phyloP scores from a whole-genome alignment of 2,797 vertebrate species.

The Echeneis naucrates region DNA sequence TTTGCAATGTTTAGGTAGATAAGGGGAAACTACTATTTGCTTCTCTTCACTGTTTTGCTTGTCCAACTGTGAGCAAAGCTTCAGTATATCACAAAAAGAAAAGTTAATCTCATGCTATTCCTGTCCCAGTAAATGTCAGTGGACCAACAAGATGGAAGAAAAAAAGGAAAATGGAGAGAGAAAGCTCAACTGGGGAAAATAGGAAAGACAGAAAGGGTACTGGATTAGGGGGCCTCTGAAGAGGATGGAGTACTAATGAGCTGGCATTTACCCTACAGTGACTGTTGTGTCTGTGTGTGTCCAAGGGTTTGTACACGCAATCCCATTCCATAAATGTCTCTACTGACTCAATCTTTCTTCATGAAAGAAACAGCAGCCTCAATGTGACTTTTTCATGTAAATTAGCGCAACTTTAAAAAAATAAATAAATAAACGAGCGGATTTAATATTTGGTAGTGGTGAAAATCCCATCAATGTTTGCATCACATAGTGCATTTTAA shows the following conservation, averaged over 20 bases:
- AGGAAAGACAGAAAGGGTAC: conserved; percentile 59
- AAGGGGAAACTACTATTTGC: neutral
- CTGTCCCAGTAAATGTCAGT: conserved; percentile 30
- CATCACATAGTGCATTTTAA: neutral
- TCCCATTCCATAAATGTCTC: conserved; percentile 57
- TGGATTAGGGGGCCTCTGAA: conserved; percentile 79
- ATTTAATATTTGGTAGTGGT: neutral
- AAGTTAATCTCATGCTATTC: conserved; percentile 14
- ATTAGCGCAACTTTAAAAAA: neutral
- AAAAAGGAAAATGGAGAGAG: conserved; percentile 31
- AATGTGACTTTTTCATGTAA: conserved; percentile 16
- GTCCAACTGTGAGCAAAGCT: conserved; percentile 41
- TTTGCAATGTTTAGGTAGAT: conserved; percentile 8
- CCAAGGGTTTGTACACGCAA: conserved; percentile 52
- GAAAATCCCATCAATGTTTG: neutral
- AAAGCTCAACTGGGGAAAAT: conserved; percentile 40
- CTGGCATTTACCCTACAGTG: conserved; percentile 75
- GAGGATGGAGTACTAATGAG: conserved; percentile 78
- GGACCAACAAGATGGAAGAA: conserved; percentile 34
- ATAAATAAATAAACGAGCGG: neutral
- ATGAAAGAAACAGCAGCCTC: conserved; percentile 29
- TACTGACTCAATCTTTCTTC: conserved; percentile 38
- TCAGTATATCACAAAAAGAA: conserved; percentile 26
- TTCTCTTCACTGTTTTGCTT: conserved; percentile 3
- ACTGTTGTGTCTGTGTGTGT: conserved; percentile 34